Evolutionary conservation across 1,140 invertebrate species (phyloP).

Genomic region (Portunus trituberculatus): DNA sequence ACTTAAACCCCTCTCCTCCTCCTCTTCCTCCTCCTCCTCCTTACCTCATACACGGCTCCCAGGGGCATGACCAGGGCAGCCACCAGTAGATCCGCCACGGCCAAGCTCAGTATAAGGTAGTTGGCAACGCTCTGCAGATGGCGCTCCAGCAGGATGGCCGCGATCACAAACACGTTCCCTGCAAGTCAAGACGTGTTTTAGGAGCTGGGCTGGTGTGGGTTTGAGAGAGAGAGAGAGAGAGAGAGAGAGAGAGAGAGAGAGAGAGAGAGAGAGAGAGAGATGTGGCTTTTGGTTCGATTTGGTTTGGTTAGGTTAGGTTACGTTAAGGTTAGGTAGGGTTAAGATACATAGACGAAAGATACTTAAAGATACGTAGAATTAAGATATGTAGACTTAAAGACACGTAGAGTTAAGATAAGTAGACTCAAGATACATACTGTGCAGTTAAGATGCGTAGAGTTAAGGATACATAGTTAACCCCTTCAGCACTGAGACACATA

Average conservation of each 20-base stretch:
- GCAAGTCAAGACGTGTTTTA: conserved; percentile 35
- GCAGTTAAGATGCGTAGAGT: no score
- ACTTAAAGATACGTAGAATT: not conserved
- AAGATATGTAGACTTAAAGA: not conserved
- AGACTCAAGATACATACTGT: no score
- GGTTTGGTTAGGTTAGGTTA: not conserved
- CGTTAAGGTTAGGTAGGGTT: not conserved
- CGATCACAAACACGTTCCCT: conserved; percentile 97
- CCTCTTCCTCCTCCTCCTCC: conserved; percentile 42
- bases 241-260: not conserved
- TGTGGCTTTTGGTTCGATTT: conserved; percentile 26
- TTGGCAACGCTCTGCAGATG: conserved; percentile 93
- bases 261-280: no score
- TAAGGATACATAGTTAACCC: no score
- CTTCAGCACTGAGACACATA: no score
- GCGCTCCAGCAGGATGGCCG: conserved; percentile 93
- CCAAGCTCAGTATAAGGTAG: conserved; percentile 92
- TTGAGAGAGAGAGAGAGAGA: not conserved
- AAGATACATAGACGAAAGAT: not conserved
- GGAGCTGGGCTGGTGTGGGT: not conserved
- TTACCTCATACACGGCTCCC: conserved; percentile 84
- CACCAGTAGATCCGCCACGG: conserved; percentile 92
- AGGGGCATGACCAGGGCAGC: conserved; percentile 93
- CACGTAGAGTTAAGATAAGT: no score
- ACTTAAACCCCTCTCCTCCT: not conserved